A percentile compares a stretch with the other conserved stretches of the same genome.
Conservation (phyloP, 53 echinoderm and acorn worm species). For the Henricia sp. region DNA sequence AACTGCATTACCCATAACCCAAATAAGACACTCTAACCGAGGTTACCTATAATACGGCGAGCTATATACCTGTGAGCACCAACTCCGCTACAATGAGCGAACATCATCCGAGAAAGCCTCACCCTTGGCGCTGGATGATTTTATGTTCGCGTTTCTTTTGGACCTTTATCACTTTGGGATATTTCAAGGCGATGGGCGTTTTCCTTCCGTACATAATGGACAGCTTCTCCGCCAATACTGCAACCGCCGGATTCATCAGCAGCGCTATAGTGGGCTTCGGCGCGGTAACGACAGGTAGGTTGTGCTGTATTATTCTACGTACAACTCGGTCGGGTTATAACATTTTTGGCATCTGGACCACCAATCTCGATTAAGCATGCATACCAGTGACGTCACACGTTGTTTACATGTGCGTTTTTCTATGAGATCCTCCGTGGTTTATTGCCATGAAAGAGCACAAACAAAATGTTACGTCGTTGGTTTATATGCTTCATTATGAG, state of each 20-base stretch:
- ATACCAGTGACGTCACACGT: too few species aligned
- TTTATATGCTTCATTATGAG: too few species aligned
- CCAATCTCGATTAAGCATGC: too few species aligned
- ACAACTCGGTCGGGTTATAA: not conserved
- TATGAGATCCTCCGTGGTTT: too few species aligned
- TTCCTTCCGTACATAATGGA: not conserved
- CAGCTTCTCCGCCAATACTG: not conserved
- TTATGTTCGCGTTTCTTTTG: not conserved
- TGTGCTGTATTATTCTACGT: not conserved
- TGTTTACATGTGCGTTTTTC: too few species aligned
- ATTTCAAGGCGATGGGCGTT: not conserved
- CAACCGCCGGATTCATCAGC: not conserved
- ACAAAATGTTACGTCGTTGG: too few species aligned
- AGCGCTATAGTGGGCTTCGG: not conserved
- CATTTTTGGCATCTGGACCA: not conserved
- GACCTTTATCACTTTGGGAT: not conserved
- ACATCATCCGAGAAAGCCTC: not conserved
- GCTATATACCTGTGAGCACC: too few species aligned
- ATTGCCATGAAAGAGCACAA: too few species aligned
- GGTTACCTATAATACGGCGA: too few species aligned
- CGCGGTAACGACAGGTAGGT: not conserved
- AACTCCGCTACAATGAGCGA: too few species aligned
- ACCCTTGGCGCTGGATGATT: conserved; percentile 10
- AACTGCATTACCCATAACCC: too few species aligned
- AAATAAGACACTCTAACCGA: too few species aligned